These are phyloP conservation scores for Actinemys pallida DNA, from an alignment of 2,113 vertebrate genomes.

Conservation along the genomic window DNA sequence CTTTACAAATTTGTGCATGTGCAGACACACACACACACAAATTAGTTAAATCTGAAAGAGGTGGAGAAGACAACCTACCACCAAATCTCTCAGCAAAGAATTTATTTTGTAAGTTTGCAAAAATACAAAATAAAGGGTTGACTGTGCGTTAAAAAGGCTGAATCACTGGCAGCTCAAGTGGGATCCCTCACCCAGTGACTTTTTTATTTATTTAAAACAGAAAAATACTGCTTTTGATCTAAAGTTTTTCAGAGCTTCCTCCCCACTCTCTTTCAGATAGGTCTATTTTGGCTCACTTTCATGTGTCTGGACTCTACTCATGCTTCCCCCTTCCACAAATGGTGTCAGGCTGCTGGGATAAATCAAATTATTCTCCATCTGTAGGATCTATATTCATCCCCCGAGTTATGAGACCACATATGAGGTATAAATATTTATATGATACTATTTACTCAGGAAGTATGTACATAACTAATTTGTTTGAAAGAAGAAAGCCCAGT, in stretches of 20 bases:
- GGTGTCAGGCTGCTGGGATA: neutral
- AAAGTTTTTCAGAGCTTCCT: slow-evolving; percentile 25
- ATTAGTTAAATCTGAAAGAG: accelerated
- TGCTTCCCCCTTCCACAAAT: neutral
- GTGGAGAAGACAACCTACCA: neutral
- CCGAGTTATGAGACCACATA: neutral
- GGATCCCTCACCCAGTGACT: neutral
- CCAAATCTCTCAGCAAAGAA: neutral
- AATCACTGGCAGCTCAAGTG: neutral
- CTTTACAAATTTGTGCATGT: neutral
- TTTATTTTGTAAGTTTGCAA: neutral
- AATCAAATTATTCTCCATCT: slow-evolving; percentile 22
- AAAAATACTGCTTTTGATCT: slow-evolving; percentile 71
- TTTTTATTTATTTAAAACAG: slow-evolving; percentile 50
- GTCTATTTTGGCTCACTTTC: neutral
- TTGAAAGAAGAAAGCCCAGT: neutral
- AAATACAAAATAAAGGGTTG: neutral
- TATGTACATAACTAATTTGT: neutral
- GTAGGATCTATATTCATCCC: neutral
- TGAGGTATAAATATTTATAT: slow-evolving; percentile 47
- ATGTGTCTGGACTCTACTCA: neutral
- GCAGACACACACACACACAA: neutral
- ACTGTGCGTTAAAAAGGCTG: neutral
- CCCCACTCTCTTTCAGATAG: neutral
- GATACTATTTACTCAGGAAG: slow-evolving; percentile 18